Percentiles rank a stretch among this genome's conserved stretches.
Conservation (phyloP, 2,888 invertebrate species). For the Ametastegia equiseti region DNA sequence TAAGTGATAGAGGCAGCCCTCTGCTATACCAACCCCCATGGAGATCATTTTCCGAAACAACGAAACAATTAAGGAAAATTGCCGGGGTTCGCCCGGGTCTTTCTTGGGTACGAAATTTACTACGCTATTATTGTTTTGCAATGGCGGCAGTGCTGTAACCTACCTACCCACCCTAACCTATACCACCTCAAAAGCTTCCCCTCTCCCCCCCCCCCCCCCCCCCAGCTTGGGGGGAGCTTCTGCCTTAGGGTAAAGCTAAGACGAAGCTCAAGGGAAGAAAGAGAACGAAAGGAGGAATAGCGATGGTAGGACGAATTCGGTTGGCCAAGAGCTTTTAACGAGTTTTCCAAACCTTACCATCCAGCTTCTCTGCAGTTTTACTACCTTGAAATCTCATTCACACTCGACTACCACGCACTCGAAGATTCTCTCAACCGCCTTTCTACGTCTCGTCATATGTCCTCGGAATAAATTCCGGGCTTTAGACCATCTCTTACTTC, state of each 20-base stretch:
- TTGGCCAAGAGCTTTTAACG: neutral
- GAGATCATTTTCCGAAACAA: constrained; percentile 48
- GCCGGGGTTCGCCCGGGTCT: constrained; percentile 36
- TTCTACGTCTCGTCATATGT: neutral
- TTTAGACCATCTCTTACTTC: neutral
- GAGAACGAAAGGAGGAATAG: neutral
- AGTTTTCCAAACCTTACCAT: constrained; percentile 4
- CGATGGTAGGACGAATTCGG: constrained; percentile 21
- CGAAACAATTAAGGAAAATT: constrained; percentile 50
- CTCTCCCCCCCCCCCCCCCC: constrained; percentile 8
- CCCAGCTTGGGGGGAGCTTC: constrained; percentile 3
- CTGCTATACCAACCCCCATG: too few relatives aligned
- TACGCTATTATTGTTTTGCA: constrained; percentile 47
- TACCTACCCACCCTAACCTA: constrained; percentile 23
- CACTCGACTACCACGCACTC: neutral
- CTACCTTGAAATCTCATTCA: neutral
- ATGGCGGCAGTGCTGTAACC: constrained; percentile 24
- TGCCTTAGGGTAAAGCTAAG: neutral
- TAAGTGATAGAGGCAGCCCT: neutral
- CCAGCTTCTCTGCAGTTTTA: too few relatives aligned
- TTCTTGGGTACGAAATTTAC: constrained; percentile 45
- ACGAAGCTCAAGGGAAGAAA: constrained; percentile 32
- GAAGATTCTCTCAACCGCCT: too few relatives aligned
- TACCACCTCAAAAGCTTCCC: too few relatives aligned
- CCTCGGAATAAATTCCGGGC: neutral